These are phyloP conservation scores for Psittacula derbiana DNA, from an alignment of 2,797 vertebrate species.

Conservation along the genomic window DNA sequence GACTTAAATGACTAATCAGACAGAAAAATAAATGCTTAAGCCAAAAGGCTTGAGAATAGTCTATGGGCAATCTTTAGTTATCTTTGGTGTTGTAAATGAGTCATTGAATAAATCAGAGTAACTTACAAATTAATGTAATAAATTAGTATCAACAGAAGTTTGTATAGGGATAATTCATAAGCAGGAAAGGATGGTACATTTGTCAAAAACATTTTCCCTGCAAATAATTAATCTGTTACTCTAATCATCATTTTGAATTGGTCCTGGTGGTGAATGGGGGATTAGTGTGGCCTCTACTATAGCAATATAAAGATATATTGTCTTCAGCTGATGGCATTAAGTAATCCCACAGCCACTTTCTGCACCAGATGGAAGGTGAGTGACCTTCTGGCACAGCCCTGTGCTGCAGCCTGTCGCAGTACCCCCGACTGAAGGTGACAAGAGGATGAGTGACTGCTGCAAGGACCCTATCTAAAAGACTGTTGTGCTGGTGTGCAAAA, in stretches of 20 bases:
- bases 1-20: not conserved
- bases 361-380: not conserved
- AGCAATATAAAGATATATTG: rapidly evolving
- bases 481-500: rapidly evolving
- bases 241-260: not conserved
- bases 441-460: rapidly evolving
- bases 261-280: not conserved
- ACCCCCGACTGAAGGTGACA: not conserved
- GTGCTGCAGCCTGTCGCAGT: rapidly evolving
- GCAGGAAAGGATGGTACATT: not conserved
- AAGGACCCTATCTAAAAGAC: rapidly evolving
- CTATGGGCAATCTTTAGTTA: not conserved
- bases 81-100: not conserved
- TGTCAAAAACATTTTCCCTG: not conserved
- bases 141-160: conserved; percentile 28
- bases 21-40: not conserved
- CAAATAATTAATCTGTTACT: not conserved
- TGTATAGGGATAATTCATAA: not conserved
- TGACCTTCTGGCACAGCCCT: not conserved
- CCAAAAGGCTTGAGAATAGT: not conserved
- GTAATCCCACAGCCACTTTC: rapidly evolving
- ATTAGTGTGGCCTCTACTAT: rapidly evolving
- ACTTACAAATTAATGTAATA: not conserved
- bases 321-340: rapidly evolving
- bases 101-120: not conserved